Evolutionary conservation across 2,797 vertebrate species (phyloP).

Genomic region (Macrochelys suwanniensis): DNA sequence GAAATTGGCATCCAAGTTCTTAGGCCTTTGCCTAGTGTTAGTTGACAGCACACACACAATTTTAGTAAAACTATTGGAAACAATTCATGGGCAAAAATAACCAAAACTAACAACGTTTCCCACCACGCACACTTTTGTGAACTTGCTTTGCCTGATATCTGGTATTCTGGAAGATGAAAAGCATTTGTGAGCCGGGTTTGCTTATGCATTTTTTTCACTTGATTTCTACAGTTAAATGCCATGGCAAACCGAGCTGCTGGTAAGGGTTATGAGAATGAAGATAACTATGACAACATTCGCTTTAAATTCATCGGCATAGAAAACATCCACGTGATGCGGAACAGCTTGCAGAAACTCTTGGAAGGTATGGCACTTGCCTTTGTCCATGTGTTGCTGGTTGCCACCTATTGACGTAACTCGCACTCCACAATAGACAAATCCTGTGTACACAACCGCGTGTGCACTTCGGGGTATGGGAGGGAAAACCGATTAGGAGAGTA

Average conservation of each 20-base stretch:
- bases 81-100: neutral
- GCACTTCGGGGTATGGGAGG: neutral
- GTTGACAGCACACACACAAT: neutral
- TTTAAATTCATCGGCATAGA: constrained; percentile 89
- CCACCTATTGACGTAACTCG: neutral
- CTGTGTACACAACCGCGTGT: rapidly evolving
- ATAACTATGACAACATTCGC: constrained; percentile 85
- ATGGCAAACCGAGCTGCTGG: constrained; percentile 88
- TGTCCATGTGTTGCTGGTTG: too few species aligned
- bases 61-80: neutral
- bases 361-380: constrained; percentile 73
- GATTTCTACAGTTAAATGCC: constrained; percentile 83
- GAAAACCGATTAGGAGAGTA: neutral
- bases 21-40: neutral
- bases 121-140: neutral
- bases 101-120: neutral
- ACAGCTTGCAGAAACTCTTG: constrained; percentile 87
- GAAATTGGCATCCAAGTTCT: neutral
- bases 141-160: neutral
- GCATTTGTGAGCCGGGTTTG: neutral
- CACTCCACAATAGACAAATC: neutral
- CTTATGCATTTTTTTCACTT: neutral
- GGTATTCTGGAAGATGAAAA: neutral
- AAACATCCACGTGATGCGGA: constrained; percentile 89
- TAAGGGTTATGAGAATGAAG: constrained; percentile 90